Conservation (phyloP, 2,113 vertebrate genomes). For the Strigops habroptila region DNA sequence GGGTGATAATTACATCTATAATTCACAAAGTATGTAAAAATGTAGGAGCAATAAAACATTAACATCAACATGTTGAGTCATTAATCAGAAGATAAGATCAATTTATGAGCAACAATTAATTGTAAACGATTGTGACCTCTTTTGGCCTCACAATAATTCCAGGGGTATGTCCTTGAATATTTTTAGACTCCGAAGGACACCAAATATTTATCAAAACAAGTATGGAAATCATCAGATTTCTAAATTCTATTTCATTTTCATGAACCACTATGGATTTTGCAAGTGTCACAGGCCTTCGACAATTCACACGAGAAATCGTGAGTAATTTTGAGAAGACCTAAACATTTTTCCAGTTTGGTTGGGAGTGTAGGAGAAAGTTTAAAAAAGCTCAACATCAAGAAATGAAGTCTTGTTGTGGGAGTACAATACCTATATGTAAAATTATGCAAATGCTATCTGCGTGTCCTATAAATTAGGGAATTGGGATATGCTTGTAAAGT, state of each 20-base stretch:
- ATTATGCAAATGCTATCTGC: neutral
- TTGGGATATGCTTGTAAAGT: neutral
- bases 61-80: conserved; percentile 40
- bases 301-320: neutral
- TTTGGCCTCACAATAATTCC: neutral
- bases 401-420: neutral
- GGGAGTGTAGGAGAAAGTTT: neutral
- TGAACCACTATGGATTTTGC: neutral
- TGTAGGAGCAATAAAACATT: conserved; percentile 65
- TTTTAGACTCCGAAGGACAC: neutral
- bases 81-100: conserved; percentile 63
- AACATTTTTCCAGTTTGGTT: neutral
- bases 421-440: neutral
- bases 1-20: conserved; percentile 33
- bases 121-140: conserved; percentile 26
- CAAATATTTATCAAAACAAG: conserved; percentile 3
- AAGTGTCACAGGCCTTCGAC: neutral
- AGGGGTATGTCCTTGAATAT: neutral
- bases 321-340: neutral
- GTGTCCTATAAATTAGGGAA: neutral
- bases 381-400: neutral
- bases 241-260: neutral
- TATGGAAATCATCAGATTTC: neutral
- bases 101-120: conserved; percentile 63
- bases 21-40: conserved; percentile 48